A percentile compares a stretch with the other conserved stretches of the same genome.
phyloP scores from a whole-genome alignment of 2,797 vertebrate genomes.

The Trachops cirrhosus region DNA sequence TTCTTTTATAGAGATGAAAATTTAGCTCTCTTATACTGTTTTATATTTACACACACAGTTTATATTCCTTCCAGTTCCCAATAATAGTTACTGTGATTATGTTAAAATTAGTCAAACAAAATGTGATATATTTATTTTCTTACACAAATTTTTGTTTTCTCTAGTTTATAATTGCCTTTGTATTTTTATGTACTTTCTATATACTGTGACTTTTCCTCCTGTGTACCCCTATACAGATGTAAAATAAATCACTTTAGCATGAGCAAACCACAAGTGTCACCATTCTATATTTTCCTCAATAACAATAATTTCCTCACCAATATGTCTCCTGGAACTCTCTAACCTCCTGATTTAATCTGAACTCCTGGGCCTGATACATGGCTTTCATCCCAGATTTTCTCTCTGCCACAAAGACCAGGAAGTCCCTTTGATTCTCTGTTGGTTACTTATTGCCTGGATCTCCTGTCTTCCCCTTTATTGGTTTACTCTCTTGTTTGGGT shows the following conservation, averaged over 20 bases:
- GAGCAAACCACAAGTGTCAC: neutral
- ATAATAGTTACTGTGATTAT: neutral
- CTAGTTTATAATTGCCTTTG: neutral
- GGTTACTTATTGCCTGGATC: neutral
- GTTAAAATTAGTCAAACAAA: slow-evolving; percentile 6
- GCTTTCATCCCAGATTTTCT: neutral
- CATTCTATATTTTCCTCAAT: neutral
- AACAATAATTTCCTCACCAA: neutral
- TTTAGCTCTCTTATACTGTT: neutral
- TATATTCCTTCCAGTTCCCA: neutral
- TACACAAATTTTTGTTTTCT: neutral
- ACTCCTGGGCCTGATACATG: neutral
- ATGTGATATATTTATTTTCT: neutral
- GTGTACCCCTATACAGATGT: neutral
- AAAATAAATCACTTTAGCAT: neutral
- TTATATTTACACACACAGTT: neutral
- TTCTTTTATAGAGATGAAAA: neutral
- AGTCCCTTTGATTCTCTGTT: neutral
- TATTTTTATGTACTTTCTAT: neutral
- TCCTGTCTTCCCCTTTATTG: neutral
- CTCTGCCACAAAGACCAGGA: neutral
- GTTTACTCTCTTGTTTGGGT: neutral
- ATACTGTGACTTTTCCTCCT: neutral
- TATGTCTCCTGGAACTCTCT: neutral
- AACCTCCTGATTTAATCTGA: neutral